Evolutionary conservation across 2,113 vertebrate genomes (phyloP).

Genomic region (Capreolus pygargus): DNA sequence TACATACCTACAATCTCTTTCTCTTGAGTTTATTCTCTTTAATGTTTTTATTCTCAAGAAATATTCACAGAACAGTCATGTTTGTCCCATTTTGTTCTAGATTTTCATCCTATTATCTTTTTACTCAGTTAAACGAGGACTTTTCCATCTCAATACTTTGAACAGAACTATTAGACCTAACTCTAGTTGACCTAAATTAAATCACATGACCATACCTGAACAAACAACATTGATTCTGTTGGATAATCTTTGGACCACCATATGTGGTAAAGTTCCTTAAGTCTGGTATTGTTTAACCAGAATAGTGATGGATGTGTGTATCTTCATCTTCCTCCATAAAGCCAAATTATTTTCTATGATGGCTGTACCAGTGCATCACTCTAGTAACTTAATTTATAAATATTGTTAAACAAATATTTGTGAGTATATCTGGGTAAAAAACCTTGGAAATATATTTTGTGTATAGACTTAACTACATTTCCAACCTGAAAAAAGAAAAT

Average conservation of each 20-base stretch:
- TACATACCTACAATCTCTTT: background rate
- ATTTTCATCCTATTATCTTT: background rate
- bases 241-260: background rate
- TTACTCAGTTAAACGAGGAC: background rate
- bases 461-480: background rate
- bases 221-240: background rate
- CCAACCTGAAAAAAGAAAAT: background rate
- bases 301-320: background rate
- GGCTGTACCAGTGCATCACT: background rate
- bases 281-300: background rate
- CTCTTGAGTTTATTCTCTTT: background rate
- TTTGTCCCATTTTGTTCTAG: background rate
- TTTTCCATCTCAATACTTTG: background rate
- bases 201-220: background rate
- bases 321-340: background rate
- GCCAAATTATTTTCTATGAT: background rate
- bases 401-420: background rate
- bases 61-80: background rate
- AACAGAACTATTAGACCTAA: background rate
- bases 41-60: background rate
- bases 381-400: background rate
- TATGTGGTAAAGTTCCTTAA: background rate
- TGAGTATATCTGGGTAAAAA: background rate
- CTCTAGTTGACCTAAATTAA: background rate
- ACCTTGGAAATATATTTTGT: background rate